Evolutionary conservation across 2,797 vertebrate species (phyloP).

Genomic region (Ctenochaetus hawaiiensis): DNA sequence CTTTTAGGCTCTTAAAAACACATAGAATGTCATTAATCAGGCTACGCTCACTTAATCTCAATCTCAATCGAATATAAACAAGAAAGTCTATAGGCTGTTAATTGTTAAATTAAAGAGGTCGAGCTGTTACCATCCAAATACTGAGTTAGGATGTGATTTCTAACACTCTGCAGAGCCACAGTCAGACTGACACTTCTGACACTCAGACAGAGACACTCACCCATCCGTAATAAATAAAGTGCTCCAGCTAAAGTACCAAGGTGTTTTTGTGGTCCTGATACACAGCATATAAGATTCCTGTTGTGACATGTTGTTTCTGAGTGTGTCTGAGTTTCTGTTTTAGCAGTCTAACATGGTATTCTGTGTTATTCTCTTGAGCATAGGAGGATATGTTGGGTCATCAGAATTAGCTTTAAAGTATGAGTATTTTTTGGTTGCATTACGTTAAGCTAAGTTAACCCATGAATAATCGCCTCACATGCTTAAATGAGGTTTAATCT

Average conservation of each 20-base stretch:
- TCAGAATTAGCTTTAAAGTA: constrained; percentile 66
- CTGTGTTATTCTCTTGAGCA: constrained; percentile 25
- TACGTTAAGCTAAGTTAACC: constrained; percentile 70
- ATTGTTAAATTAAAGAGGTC: constrained; percentile 5
- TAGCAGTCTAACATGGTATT: constrained; percentile 39
- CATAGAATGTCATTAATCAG: constrained; percentile 27
- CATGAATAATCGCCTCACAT: constrained; percentile 75
- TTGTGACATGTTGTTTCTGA: constrained; percentile 5
- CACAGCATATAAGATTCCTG: constrained; percentile 1
- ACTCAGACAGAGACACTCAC: neutral
- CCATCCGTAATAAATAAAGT: constrained; percentile 9
- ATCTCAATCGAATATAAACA: neutral
- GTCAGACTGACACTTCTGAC: neutral
- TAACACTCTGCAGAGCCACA: too few relatives aligned
- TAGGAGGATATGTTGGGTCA: constrained; percentile 60
- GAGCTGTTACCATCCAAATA: neutral
- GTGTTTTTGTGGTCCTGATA: neutral
- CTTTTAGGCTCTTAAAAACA: constrained; percentile 39
- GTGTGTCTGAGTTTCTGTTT: constrained; percentile 10
- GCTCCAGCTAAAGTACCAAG: neutral
- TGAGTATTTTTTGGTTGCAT: constrained; percentile 70
- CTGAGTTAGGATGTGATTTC: too few relatives aligned
- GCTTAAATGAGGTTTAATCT: constrained; percentile 79
- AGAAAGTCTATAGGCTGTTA: constrained; percentile 6
- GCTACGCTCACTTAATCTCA: constrained; percentile 4